A percentile compares a stretch with the other conserved stretches of the same genome.
phyloP scores from a whole-genome alignment of 2,113 vertebrate genomes.

The Vidua chalybeata region DNA sequence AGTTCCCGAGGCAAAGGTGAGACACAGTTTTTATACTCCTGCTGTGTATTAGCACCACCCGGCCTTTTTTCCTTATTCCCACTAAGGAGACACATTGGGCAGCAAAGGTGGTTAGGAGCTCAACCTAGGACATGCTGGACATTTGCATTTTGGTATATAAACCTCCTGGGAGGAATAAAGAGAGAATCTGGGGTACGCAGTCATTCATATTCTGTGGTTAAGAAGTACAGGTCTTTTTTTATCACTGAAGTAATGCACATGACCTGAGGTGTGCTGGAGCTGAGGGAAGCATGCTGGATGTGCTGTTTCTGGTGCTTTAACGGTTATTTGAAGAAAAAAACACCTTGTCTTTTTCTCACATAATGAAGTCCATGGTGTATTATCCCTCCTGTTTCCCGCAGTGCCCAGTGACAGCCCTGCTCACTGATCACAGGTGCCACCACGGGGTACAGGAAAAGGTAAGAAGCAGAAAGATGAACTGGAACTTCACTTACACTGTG shows the following conservation, averaged over 20 bases:
- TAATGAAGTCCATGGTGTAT: background rate
- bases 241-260: background rate
- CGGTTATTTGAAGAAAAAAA: background rate
- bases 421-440: background rate
- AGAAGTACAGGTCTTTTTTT: background rate
- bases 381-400: background rate
- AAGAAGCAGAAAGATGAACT: background rate
- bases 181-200: background rate
- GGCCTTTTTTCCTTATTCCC: background rate
- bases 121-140: too few species aligned
- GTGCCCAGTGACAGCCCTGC: background rate
- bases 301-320: background rate
- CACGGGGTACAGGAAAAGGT: background rate
- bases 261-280: background rate
- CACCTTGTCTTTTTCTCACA: background rate
- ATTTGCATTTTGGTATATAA: background rate
- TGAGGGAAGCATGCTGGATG: background rate
- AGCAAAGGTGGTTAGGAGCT: background rate
- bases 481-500: background rate
- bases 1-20: background rate
- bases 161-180: background rate
- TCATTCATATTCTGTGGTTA: background rate
- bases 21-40: background rate
- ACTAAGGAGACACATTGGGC: background rate
- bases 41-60: accelerated